Percentiles rank a stretch among this genome's conserved stretches.
These are phyloP conservation scores for Zaprionus ghesquierei DNA, from an alignment of 1,140 invertebrate species.

Conservation along the genomic window DNA sequence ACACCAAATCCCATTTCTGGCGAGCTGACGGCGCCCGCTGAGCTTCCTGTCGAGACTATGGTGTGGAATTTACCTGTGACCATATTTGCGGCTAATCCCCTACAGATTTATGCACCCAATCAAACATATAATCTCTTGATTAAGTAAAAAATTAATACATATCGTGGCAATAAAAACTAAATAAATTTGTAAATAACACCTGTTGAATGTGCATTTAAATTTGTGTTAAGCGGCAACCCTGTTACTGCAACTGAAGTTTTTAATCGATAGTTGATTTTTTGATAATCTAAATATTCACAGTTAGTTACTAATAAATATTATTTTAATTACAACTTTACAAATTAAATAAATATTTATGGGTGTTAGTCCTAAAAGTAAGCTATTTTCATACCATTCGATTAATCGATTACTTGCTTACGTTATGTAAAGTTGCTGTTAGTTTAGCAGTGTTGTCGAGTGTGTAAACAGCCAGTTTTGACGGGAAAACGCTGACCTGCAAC, in stretches of 20 bases:
- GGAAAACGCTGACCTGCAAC: too few species aligned
- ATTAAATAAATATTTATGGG: too few species aligned
- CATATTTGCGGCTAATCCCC: constrained; percentile 94
- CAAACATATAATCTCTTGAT: constrained; percentile 68
- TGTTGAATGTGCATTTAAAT: not conserved
- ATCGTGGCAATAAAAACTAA: constrained; percentile 18
- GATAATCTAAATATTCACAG: not conserved
- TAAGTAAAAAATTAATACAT: constrained; percentile 37
- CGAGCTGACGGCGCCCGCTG: constrained; percentile 92
- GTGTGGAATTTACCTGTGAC: constrained; percentile 98
- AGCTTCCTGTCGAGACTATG: constrained; percentile 97
- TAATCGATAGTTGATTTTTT: not conserved
- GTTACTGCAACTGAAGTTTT: not conserved
- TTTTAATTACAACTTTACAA: too few species aligned
- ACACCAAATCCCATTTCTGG: constrained; percentile 82
- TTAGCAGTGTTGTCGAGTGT: constrained; percentile 7
- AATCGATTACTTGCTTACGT: not conserved
- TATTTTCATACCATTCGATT: not conserved
- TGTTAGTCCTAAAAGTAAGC: not conserved
- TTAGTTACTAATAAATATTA: not conserved
- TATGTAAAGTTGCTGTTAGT: constrained; percentile 2
- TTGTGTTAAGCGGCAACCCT: not conserved
- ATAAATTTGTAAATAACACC: constrained; percentile 2
- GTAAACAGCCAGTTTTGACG: too few species aligned
- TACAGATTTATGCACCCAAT: constrained; percentile 86